A percentile compares a stretch with the other conserved stretches of the same genome.
These are phyloP conservation scores for Lasiommata megera DNA, from an alignment of 2,888 invertebrate genomes.

Conservation along the genomic window DNA sequence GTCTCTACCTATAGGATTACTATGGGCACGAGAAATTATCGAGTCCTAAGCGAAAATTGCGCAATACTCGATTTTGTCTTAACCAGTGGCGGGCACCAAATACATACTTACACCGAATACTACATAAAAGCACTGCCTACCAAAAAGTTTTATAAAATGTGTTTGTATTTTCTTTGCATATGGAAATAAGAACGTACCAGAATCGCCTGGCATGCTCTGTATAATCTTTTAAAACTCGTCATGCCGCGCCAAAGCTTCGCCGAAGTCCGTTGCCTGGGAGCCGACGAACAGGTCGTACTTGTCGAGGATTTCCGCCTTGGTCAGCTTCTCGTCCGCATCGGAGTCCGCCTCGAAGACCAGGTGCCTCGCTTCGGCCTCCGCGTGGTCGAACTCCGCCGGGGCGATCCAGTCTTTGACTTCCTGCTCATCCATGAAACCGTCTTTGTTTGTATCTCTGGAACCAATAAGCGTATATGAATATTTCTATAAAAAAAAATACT, in stretches of 20 bases:
- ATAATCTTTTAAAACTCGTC: slow-evolving; percentile 91
- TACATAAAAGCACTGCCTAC: too few species aligned
- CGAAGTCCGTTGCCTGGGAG: slow-evolving; percentile 99
- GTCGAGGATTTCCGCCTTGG: slow-evolving; percentile 93
- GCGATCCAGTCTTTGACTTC: slow-evolving; percentile 98
- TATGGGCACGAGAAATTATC: too few species aligned
- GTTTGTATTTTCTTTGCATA: too few species aligned
- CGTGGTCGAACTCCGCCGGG: slow-evolving; percentile 97
- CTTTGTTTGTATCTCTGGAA: slow-evolving; percentile 89
- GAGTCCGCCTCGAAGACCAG: slow-evolving; percentile 96
- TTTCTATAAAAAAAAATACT: too few species aligned
- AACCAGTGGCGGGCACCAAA: too few species aligned
- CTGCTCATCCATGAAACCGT: slow-evolving; percentile 92
- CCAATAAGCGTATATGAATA: background rate
- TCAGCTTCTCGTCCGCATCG: slow-evolving; percentile 94
- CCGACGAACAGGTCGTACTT: slow-evolving; percentile 99
- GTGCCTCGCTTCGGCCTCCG: slow-evolving; percentile 97
- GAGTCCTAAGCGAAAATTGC: too few species aligned
- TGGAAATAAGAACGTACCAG: background rate
- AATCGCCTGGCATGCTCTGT: background rate
- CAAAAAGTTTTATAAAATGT: too few species aligned
- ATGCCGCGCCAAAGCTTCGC: slow-evolving; percentile 96
- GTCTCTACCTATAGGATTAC: too few species aligned
- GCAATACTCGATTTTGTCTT: too few species aligned
- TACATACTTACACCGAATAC: too few species aligned